Evolutionary conservation across 2,797 vertebrate species (phyloP), one percentile per base, ranked within the genome.

Genomic region (Argyrosomus regius): DNA sequence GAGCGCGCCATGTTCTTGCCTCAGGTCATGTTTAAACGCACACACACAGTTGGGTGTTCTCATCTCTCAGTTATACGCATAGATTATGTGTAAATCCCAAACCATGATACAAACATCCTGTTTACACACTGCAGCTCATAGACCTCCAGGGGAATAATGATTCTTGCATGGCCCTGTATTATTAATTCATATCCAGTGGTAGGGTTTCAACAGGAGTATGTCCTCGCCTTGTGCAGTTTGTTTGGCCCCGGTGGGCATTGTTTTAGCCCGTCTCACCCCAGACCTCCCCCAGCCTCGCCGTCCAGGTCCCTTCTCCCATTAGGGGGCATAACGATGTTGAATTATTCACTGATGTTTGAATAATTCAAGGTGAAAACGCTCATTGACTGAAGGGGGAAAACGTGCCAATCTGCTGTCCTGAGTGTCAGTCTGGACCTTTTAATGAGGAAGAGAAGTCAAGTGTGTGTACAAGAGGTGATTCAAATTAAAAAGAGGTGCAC

Each of bases 281-380:
- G 10, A 69, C 73, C 49, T 48, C 57, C 75, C 73, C 52, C 62
- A 14, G 26, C 56, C 63, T 72, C 75, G 3, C 39, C 1, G 75
- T 54, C 86, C 86, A 64, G 71, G 68, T 83, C 81, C 74, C 68
- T 45, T 18, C 78, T 71, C 75, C 80, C 88, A 88, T 90, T 90
- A 92, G 57, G 73, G 77, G 81, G 46, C 74, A 81, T 84, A 88
- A 90, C 60, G 54, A 78, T 57, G 62, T 78, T 94, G 71, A 93
- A 95, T 94, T 87, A 95, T 93, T 94, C 75, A 94, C 82, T 1
- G 20, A 18, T 26, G 77, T 82, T 74, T 94, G 81, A 93, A 94
- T 94, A 90, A 94, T 94, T 93, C 84, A 93, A 83, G 69, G 72
- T 72, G 72, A 84, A 87, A 65, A 73, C 0, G 67, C 77, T 83